Evolutionary conservation across 2,113 vertebrate species (phyloP).

Genomic region (Plectropomus leopardus): DNA sequence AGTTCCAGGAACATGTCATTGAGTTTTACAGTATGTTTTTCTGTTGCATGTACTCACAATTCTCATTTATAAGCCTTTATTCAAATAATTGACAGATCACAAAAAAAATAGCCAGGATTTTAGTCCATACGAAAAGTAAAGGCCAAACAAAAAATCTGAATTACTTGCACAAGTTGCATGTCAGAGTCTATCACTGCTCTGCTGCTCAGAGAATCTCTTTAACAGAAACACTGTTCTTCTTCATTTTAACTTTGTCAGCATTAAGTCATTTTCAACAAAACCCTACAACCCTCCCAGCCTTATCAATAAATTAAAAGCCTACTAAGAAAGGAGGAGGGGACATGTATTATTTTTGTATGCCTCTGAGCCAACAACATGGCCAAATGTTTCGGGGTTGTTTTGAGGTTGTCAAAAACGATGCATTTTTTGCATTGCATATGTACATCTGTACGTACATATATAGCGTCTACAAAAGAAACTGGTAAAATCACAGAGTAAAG

Average conservation of each 20-base stretch:
- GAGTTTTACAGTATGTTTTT: not conserved
- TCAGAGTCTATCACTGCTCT: not conserved
- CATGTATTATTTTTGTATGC: too few relatives aligned
- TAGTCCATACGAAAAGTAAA: not conserved
- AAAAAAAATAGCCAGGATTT: not conserved
- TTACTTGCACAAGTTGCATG: not conserved
- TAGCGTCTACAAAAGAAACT: too few relatives aligned
- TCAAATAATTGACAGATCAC: not conserved
- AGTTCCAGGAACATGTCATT: conserved; percentile 46
- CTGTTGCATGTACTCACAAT: not conserved
- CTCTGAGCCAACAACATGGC: too few relatives aligned
- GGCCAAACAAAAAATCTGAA: not conserved
- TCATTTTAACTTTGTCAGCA: not conserved
- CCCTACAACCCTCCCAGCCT: conserved; percentile 4
- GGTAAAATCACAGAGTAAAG: too few relatives aligned
- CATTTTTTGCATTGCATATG: too few relatives aligned
- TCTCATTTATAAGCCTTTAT: not conserved
- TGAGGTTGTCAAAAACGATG: too few relatives aligned
- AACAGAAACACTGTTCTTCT: not conserved
- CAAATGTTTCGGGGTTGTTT: too few relatives aligned
- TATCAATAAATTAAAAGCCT: not conserved
- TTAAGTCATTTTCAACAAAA: too few relatives aligned
- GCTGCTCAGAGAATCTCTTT: too few relatives aligned
- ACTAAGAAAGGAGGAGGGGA: not conserved
- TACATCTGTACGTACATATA: too few relatives aligned